Conservation (phyloP, 2,113 vertebrate genomes). For the Cyprinodon brontotheroides region DNA sequence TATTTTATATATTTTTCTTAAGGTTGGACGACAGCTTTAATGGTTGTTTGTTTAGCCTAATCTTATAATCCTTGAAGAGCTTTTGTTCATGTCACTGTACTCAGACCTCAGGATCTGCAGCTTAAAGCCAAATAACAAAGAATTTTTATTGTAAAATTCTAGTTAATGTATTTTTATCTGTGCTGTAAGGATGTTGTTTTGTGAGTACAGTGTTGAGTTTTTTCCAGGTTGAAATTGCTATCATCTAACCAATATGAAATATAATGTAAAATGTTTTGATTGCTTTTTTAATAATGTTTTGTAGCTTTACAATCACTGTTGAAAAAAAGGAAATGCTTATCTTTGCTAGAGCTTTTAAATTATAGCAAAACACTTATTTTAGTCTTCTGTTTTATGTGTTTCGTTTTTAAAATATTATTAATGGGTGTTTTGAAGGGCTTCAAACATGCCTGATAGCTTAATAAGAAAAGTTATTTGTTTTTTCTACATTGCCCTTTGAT, state of each 20-base stretch:
- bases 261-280: constrained; percentile 31
- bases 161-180: constrained; percentile 21
- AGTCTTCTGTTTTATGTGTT: constrained; percentile 49
- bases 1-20: constrained; percentile 10
- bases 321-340: constrained; percentile 28
- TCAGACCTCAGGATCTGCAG: constrained; percentile 10
- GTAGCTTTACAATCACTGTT: constrained; percentile 61
- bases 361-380: constrained; percentile 60
- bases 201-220: constrained; percentile 14
- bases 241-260: constrained; percentile 37
- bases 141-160: constrained; percentile 32
- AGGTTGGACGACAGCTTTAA: constrained; percentile 11
- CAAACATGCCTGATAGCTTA: constrained; percentile 3
- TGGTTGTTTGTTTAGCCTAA: constrained; percentile 2
- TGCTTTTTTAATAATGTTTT: constrained; percentile 33
- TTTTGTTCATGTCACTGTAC: constrained; percentile 5
- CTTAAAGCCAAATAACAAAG: constrained; percentile 20
- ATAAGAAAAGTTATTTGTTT: constrained; percentile 49
- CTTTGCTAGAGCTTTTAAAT: constrained; percentile 66
- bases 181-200: constrained; percentile 20
- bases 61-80: constrained; percentile 36
- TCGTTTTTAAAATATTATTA: constrained; percentile 27
- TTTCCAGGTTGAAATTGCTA: constrained; percentile 29
- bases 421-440: constrained; percentile 32
- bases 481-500: constrained; percentile 56